Conservation (phyloP, 2,113 vertebrate species). For the Daubentonia madagascariensis region DNA sequence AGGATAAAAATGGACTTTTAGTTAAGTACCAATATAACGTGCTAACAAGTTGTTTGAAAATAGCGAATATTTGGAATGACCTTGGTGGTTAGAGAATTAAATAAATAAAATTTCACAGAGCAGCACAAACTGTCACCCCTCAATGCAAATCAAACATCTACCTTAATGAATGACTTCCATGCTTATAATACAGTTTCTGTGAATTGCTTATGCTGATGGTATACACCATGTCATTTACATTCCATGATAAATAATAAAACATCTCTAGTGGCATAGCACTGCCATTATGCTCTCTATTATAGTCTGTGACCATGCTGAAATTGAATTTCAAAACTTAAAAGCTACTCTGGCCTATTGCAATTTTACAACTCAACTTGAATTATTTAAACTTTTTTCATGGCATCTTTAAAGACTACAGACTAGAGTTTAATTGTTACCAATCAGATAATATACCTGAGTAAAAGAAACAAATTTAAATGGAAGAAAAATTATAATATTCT, state of each 20-base stretch:
- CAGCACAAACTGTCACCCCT: neutral
- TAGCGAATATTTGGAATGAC: neutral
- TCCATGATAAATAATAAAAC: conserved; percentile 61
- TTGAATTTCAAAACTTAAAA: conserved; percentile 67
- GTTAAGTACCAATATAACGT: neutral
- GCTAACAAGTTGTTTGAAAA: neutral
- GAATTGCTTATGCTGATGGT: conserved; percentile 34
- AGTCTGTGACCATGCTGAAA: conserved; percentile 14
- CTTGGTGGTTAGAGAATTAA: neutral
- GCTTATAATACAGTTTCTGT: neutral
- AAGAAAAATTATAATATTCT: neutral
- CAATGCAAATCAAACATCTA: neutral
- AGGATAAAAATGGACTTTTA: neutral
- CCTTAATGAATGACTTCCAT: conserved; percentile 15
- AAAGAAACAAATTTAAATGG: neutral
- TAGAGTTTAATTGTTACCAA: neutral
- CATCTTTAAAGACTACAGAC: neutral
- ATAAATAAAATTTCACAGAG: neutral
- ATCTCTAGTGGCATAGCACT: neutral
- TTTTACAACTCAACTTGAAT: conserved; percentile 43
- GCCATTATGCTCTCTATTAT: conserved; percentile 29
- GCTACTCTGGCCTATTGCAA: neutral
- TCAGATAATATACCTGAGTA: neutral
- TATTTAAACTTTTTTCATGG: conserved; percentile 24
- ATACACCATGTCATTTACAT: conserved; percentile 32